Percentiles rank a stretch among this genome's conserved stretches.
phyloP scores from a whole-genome alignment of 2,888 invertebrate genomes.

The Hipparchia sbordonii region DNA sequence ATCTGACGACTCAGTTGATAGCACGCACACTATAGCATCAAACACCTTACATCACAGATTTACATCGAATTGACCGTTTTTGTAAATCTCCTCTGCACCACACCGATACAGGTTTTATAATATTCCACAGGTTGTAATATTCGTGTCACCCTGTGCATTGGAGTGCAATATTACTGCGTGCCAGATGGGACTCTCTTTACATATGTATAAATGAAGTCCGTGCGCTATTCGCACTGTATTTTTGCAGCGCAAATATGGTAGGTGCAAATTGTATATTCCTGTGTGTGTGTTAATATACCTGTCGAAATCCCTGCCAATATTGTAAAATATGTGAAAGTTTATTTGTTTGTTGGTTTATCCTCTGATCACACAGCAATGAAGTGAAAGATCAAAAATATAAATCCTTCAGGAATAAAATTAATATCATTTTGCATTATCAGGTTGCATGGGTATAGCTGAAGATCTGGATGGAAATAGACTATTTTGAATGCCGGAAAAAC shows the following conservation, averaged over 20 bases:
- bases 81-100: neutral
- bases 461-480: no score
- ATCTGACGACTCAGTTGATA: no score
- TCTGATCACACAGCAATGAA: no score
- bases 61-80: neutral
- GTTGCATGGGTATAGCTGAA: no score
- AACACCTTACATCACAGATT: neutral
- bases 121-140: conserved; percentile 57
- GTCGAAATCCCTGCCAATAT: neutral
- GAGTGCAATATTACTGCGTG: conserved; percentile 62
- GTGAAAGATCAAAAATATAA: no score
- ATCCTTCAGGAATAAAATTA: no score
- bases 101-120: conserved; percentile 38
- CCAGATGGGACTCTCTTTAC: conserved; percentile 58
- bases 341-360: no score
- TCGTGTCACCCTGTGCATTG: conserved; percentile 61
- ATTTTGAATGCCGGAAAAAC: no score
- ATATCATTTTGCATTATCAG: no score
- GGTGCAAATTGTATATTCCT: neutral
- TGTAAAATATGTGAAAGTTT: no score
- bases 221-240: conserved; percentile 26
- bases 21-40: no score
- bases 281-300: neutral
- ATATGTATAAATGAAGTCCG: conserved; percentile 67
- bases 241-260: conserved; percentile 20